Conservation (phyloP, 2,113 vertebrate species). For the Merops nubicus region DNA sequence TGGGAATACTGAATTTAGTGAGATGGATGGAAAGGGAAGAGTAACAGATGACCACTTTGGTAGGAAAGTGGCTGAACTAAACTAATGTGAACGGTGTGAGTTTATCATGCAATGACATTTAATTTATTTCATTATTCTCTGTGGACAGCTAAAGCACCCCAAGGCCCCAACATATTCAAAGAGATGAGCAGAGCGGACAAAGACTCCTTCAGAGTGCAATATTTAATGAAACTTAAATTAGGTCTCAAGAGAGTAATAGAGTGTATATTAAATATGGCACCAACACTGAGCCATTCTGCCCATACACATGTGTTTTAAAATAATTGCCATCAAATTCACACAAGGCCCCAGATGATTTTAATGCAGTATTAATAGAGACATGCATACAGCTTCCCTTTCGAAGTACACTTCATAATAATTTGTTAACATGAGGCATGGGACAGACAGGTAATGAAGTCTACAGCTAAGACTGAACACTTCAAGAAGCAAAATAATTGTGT, state of each 20-base stretch:
- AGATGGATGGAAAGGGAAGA: not conserved
- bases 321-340: not conserved
- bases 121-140: constrained; percentile 45
- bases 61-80: not conserved
- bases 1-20: not conserved
- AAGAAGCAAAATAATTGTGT: not conserved
- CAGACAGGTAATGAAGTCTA: not conserved
- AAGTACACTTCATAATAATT: not conserved
- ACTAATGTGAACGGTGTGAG: not conserved
- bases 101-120: constrained; percentile 37
- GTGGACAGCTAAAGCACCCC: not conserved
- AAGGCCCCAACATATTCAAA: not conserved
- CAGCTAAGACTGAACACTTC: not conserved
- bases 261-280: constrained; percentile 24
- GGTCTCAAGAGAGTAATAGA: constrained; percentile 47
- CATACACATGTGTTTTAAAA: not conserved
- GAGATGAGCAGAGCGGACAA: not conserved
- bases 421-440: not conserved
- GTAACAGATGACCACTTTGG: not conserved
- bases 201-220: constrained; percentile 22
- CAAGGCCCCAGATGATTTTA: not conserved
- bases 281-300: not conserved
- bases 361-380: not conserved
- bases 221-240: constrained; percentile 64
- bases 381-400: not conserved